Conservation (phyloP, 2,113 vertebrate genomes). For the Archocentrus centrarchus region DNA sequence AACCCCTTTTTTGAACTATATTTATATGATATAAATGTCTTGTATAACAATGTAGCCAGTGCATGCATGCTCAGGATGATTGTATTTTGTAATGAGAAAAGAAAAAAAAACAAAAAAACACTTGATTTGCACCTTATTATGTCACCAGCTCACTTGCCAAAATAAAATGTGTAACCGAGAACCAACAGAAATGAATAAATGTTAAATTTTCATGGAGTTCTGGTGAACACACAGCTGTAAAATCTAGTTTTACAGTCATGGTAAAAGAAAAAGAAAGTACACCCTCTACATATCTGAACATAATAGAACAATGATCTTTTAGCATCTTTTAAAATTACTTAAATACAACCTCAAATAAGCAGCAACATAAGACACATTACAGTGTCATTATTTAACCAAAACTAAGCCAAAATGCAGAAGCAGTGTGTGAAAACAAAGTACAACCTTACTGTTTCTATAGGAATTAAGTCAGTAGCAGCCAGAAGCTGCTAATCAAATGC, state of each 20-base stretch:
- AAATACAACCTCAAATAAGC: too few species aligned
- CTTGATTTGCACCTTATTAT: constrained; percentile 28
- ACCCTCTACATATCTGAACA: not conserved
- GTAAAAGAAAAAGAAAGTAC: not conserved
- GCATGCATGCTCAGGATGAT: constrained; percentile 34
- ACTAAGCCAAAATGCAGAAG: not conserved
- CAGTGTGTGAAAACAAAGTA: not conserved
- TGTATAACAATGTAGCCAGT: constrained; percentile 1
- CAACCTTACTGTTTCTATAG: not conserved
- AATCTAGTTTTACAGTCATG: not conserved
- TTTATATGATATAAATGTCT: constrained; percentile 27
- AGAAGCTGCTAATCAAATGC: too few species aligned
- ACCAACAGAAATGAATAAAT: constrained; percentile 9
- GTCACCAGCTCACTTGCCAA: not conserved
- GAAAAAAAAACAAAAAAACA: not conserved
- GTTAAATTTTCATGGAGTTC: not conserved
- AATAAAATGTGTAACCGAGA: constrained; percentile 10
- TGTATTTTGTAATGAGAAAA: not conserved
- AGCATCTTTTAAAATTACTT: not conserved
- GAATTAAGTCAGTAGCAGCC: not conserved
- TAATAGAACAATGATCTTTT: not conserved
- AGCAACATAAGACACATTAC: too few species aligned
- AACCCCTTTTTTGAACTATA: not conserved
- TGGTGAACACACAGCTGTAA: constrained; percentile 2
- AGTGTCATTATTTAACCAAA: not conserved